Base-by-base conservation (phyloP, 1,140 invertebrate species). In the Drosophila novamexicana region DNA sequence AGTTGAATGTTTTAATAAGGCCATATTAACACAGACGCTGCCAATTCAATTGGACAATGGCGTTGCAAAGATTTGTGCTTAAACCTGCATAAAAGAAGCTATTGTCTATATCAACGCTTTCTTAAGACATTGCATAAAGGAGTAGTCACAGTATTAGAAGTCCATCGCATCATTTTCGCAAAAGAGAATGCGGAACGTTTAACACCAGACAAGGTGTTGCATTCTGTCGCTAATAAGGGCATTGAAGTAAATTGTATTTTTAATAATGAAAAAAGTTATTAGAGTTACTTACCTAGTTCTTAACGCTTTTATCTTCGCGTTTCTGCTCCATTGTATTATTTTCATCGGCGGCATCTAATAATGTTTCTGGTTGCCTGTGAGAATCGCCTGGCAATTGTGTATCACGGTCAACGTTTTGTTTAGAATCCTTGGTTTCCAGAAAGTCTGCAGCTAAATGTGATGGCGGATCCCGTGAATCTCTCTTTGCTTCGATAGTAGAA, bases 11-110 rank as follows among this genome's bases (percentile, higher is more conserved):
- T 73, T 72, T 71, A 63, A 71, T 68, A 81, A 70, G 75, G 67
- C 61, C 84, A 85, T 54, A 68, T 62, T 74, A 63, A 79, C 79
- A 77, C 49, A 50, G 53, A 77, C 73, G 74, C 79, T 62, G 62
- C 79, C 83, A 86, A 86, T 86, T 86, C 79, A 86, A 86, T 86
- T 86, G 83, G 83, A 63, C 83, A 64, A 68, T 65, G 58, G 68
- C 76, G 72, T 54, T 58, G 37, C 29, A 50, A 72, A 57, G n/a
- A 70, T 37, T 65, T 72, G 67, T 70, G 73, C 39, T 67, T 61
- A 54, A 44, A 57, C 70, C 72, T 72, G 69, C 56, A 52, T 66
- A 16, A 36, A 50, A 18, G 50, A 57, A 47, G 6, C 12, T 45
- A 29, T 34, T n/a, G 29, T 32, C 1, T 22, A 18, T 14, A 12